Percentiles rank a stretch among this genome's conserved stretches.
Conservation (phyloP, 2,797 vertebrate species). For the Enteromius treurensis region DNA sequence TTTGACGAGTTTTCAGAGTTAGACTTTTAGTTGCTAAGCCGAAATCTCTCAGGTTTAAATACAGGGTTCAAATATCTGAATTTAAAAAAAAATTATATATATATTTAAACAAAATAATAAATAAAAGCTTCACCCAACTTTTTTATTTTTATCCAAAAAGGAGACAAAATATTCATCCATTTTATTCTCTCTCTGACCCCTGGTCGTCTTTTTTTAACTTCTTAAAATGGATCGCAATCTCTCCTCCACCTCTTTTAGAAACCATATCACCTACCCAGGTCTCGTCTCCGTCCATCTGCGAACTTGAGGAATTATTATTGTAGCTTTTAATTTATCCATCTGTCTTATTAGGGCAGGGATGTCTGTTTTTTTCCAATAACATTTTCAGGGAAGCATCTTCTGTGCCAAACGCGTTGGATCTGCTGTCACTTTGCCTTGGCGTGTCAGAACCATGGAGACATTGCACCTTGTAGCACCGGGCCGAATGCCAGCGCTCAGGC, state of each 20-base stretch:
- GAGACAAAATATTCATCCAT: background rate
- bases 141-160: no score
- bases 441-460: constrained; percentile 51
- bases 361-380: constrained; percentile 64
- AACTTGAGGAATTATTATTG: constrained; percentile 47
- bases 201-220: background rate
- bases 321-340: constrained; percentile 66
- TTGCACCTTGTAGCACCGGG: constrained; percentile 55
- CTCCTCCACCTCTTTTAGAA: background rate
- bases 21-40: background rate
- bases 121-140: no score
- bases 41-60: background rate
- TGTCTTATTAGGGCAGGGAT: constrained; percentile 59
- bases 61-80: background rate
- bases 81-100: no score
- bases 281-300: background rate
- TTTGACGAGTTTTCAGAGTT: background rate
- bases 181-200: background rate
- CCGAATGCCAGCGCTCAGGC: constrained; percentile 39
- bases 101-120: no score
- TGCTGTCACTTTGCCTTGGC: constrained; percentile 63
- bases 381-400: constrained; percentile 68
- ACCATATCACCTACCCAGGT: background rate
- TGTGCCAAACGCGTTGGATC: constrained; percentile 65
- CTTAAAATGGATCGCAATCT: background rate